Percentiles rank a stretch among this genome's conserved stretches.
These are phyloP conservation scores for Bicyclus anynana DNA, from an alignment of 1,140 invertebrate species.

Conservation along the genomic window DNA sequence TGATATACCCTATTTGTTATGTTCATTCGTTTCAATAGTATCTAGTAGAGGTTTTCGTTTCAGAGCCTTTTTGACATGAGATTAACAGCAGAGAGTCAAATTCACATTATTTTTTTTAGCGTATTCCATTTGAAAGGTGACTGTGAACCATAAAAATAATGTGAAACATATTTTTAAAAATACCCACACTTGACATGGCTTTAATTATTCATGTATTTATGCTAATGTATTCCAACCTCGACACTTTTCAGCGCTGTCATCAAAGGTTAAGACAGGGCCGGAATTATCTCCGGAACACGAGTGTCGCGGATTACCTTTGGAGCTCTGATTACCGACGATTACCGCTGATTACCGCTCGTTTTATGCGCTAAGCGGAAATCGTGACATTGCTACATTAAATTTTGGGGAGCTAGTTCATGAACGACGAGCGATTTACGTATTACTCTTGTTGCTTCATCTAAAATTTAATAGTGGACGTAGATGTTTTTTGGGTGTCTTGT, in stretches of 20 bases:
- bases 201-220: constrained; percentile 29
- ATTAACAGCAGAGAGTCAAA: no score
- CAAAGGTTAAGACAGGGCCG: constrained; percentile 4
- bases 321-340: constrained; percentile 2
- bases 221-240: constrained; percentile 16
- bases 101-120: no score
- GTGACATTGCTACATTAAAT: neutral
- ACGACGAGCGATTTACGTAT: neutral
- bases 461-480: no score
- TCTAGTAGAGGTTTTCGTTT: no score
- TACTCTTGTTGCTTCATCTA: neutral
- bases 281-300: constrained; percentile 11
- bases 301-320: neutral
- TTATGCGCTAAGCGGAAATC: neutral
- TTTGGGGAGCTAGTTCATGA: neutral
- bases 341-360: constrained; percentile 18
- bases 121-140: no score
- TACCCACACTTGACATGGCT: neutral
- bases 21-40: no score
- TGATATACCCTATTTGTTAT: no score
- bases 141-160: no score
- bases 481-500: no score
- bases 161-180: no score
- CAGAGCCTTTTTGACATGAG: no score
- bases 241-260: constrained; percentile 9